These are phyloP conservation scores for Volucella zonaria DNA, from an alignment of 2,888 invertebrate species.

Conservation along the genomic window DNA sequence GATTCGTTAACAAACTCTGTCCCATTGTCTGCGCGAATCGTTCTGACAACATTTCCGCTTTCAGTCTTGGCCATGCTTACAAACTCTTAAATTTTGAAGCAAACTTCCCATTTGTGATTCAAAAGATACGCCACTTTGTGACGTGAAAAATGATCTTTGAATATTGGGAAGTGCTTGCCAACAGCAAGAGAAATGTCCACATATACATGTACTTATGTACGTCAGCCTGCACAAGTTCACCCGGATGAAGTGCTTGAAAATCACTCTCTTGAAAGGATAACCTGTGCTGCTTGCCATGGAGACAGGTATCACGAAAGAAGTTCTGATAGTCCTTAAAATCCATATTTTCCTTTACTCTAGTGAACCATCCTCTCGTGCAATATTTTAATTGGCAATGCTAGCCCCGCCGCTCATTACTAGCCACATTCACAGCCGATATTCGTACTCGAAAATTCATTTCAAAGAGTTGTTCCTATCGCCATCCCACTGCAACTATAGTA, in stretches of 20 bases:
- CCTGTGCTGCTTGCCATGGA: no score
- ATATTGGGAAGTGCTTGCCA: slow-evolving; percentile 59
- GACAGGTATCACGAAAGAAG: no score
- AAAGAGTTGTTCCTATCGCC: not conserved
- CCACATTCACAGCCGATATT: no score
- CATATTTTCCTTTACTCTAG: slow-evolving; percentile 55
- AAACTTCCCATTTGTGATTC: slow-evolving; percentile 60
- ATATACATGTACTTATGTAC: no score
- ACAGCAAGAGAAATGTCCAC: slow-evolving; percentile 53
- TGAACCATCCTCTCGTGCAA: slow-evolving; percentile 60
- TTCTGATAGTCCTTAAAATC: no score
- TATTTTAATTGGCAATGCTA: slow-evolving; percentile 42
- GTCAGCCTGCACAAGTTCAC: no score
- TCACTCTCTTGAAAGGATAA: no score
- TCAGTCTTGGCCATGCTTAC: slow-evolving; percentile 37
- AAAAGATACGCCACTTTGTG: slow-evolving; percentile 64
- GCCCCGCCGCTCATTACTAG: no score
- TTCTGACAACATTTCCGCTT: slow-evolving; percentile 71
- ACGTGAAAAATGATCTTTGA: slow-evolving; percentile 66
- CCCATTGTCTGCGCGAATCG: slow-evolving; percentile 75
- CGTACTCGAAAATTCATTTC: no score
- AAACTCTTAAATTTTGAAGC: not conserved
- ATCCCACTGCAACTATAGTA: slow-evolving; percentile 29
- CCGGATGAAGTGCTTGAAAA: no score
- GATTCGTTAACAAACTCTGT: slow-evolving; percentile 54